Evolutionary conservation across 2,888 invertebrate genomes (phyloP).

Genomic region (Ectemnius cavifrons): DNA sequence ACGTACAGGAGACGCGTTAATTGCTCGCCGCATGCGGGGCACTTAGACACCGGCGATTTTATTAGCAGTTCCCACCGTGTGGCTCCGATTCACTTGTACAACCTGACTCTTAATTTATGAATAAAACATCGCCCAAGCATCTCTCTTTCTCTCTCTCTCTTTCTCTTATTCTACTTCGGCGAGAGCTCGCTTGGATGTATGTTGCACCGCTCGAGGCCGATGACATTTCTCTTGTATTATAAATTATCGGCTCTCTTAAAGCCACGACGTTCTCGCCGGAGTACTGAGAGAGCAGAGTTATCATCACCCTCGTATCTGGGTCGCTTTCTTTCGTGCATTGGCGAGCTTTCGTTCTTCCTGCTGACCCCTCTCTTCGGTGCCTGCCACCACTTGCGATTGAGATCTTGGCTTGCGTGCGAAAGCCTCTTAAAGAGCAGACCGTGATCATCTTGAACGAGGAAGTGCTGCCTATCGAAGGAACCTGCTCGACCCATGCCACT

Average conservation of each 20-base stretch:
- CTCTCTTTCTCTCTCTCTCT: conserved; percentile 5
- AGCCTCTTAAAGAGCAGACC: conserved; percentile 36
- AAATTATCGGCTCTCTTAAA: background rate
- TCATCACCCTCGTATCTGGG: too few relatives aligned
- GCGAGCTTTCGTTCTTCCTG: conserved; percentile 3
- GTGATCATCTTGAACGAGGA: conserved; percentile 53
- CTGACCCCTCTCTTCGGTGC: conserved; percentile 14
- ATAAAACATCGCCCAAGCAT: background rate
- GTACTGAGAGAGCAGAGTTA: too few relatives aligned
- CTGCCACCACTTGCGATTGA: conserved; percentile 26
- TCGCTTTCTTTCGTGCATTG: conserved; percentile 5
- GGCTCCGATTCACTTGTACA: conserved; percentile 6
- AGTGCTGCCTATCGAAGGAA: conserved; percentile 47
- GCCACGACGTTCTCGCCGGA: too few relatives aligned
- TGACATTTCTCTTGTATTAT: background rate
- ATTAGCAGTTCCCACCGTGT: conserved; percentile 30
- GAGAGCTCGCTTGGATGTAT: too few relatives aligned
- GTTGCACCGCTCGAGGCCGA: background rate
- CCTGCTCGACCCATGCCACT: too few relatives aligned
- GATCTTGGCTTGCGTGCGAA: conserved; percentile 48
- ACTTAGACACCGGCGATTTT: conserved; percentile 21
- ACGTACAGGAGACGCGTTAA: conserved; percentile 28
- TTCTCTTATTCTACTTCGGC: background rate
- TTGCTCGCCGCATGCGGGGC: conserved; percentile 24
- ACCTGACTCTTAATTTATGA: background rate